phyloP scores from a whole-genome alignment of 2,888 invertebrate genomes.

The Perithous albicinctus region DNA sequence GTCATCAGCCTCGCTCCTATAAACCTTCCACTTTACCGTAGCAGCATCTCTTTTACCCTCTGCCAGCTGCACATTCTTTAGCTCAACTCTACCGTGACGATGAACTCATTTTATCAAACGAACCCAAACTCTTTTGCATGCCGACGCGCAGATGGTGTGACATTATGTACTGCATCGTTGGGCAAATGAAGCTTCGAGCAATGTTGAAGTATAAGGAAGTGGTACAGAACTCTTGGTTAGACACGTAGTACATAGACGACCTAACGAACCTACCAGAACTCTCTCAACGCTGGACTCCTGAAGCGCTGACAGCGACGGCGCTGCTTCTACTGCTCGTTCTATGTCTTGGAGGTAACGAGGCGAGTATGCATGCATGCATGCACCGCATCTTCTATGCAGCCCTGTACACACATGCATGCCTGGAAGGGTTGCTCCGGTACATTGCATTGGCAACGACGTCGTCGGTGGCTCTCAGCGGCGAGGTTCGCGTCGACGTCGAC shows the following conservation, averaged over 20 bases:
- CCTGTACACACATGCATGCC: conserved; percentile 8
- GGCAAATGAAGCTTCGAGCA: background rate
- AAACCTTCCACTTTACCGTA: background rate
- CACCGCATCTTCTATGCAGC: background rate
- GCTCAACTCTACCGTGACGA: conserved; percentile 11
- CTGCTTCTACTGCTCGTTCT: background rate
- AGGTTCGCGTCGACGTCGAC: conserved; percentile 13
- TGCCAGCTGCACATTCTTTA: background rate
- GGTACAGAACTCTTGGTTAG: conserved; percentile 27
- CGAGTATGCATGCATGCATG: conserved; percentile 24
- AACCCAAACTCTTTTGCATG: conserved; percentile 8
- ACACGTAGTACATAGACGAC: conserved; percentile 32
- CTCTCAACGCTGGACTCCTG: background rate
- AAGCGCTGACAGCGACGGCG: background rate
- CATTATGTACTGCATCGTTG: background rate
- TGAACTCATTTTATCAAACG: conserved; percentile 36
- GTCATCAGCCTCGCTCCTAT: background rate
- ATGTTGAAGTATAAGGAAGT: background rate
- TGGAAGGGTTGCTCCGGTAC: conserved; percentile 2
- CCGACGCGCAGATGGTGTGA: background rate
- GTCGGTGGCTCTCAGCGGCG: conserved; percentile 3
- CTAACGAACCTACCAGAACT: conserved; percentile 56
- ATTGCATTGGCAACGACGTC: conserved; percentile 7
- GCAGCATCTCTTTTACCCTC: background rate
- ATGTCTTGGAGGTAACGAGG: background rate